phyloP scores from a whole-genome alignment of 1,140 invertebrate genomes.

The Apis cerana region DNA sequence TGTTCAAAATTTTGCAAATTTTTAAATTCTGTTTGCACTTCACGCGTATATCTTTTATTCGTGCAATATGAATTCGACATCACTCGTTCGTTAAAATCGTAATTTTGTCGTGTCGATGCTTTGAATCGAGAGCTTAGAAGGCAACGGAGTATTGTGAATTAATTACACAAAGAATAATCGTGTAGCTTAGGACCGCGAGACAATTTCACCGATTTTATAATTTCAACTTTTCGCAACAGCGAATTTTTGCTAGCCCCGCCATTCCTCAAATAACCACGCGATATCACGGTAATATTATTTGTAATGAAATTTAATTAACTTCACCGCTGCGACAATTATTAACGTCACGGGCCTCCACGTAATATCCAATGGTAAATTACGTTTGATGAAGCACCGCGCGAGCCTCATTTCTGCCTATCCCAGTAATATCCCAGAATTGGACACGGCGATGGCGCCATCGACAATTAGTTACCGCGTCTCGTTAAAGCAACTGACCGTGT shows the following conservation, averaged over 20 bases:
- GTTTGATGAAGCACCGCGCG: conserved; percentile 36
- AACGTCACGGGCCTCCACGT: conserved; percentile 43
- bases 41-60: too few relatives aligned
- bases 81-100: neutral
- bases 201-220: conserved; percentile 50
- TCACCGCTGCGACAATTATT: conserved; percentile 51
- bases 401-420: conserved; percentile 29
- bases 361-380: conserved; percentile 60
- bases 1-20: neutral
- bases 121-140: conserved; percentile 16
- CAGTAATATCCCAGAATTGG: conserved; percentile 51
- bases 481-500: conserved; percentile 5
- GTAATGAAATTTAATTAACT: conserved; percentile 69
- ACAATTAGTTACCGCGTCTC: conserved; percentile 44
- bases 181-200: conserved; percentile 31
- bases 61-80: neutral
- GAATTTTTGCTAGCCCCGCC: conserved; percentile 24
- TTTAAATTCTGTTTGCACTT: neutral
- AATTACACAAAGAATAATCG: conserved; percentile 40
- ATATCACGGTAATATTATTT: conserved; percentile 63
- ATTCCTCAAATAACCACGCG: conserved; percentile 18
- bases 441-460: conserved; percentile 32
- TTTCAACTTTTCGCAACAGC: conserved; percentile 26
- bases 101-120: conserved; percentile 8
- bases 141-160: conserved; percentile 38